Base-by-base conservation (phyloP, 2,888 invertebrate genomes). In the Ferrisia virgata region DNA sequence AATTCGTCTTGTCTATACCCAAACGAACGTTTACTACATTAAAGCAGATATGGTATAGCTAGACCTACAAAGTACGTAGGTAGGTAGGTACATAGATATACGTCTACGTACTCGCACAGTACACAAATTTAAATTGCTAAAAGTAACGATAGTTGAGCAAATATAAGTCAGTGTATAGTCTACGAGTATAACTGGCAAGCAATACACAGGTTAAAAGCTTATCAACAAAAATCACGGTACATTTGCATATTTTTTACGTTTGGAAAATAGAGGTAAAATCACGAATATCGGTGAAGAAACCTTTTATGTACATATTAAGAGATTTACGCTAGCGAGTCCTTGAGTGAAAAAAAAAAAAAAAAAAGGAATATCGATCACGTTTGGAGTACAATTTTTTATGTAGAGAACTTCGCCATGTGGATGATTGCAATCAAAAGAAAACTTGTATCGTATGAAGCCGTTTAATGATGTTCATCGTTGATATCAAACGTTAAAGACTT, bases 231-330 rank as follows among this genome's bases (percentile, higher is more conserved):
- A 28, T 76, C 31, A 76, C 36, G 18, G 33, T 76, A 76, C 72
- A 76, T 76, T 76, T 76, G 72, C 72, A 76, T 76, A 76, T 76
- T 76, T n/a, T n/a, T 76, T 64, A 64, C 72, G 36, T 33, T 36
- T 76, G 36, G 33, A 36, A 53, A 76, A 76, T 76, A 18, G 28
- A 76, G 36, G 18, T 76, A 76, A 36, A 76, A 76, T 64, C 72
- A 76, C 72, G 72, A 76, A 76, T 36, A 76, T 76, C 33, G 36
- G 36, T 15, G 36, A 76, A 76, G 72, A 76, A 76, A 76, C 72
- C 72, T 76, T 76, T 76, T 36, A 76, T 33, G 72, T 76, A 76
- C 72, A 76, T 11, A 76, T 76, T 76, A 76, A 36, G 18, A 76
- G 72, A 76, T 76, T 76, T 76, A 76, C 36, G 36, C 22, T n/a